Base-by-base conservation (phyloP, 2,113 vertebrate genomes). In the Triplophysa tibetana region DNA sequence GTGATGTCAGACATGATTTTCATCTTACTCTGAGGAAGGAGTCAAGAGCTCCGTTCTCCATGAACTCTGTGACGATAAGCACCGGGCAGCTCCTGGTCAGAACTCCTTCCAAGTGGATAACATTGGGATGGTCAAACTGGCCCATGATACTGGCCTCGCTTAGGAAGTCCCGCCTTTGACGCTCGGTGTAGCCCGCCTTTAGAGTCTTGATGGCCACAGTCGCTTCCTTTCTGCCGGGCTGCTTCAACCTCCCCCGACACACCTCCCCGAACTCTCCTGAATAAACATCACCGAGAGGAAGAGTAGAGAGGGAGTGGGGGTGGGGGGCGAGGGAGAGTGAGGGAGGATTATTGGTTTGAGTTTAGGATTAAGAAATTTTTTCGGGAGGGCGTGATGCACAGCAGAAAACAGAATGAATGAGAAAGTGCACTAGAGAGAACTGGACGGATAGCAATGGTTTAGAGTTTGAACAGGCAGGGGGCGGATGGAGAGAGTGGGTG, bases 121-220 rank as follows among this genome's bases (percentile, higher is more conserved):
- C 98, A 85, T 99, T 99, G 86, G 98, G 98, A 75, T 99, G 98
- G 90, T 99, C 98, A 0, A 99, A 99, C 92, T 99, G 98, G 41
- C 96, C 98, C 98, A 99, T 99, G 91, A 99, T 99, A 78, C 96
- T 98, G 54, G 98, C 96, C 84, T 99, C 98, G 0, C 94, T 97
- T 3, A 99, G 93, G 91, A 99, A 98, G 91, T 99, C 98, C 26
- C 98, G 92, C 84, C 98, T 92, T 90, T 99, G 98, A 21, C 94
- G 90, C 87, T 99, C 98, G 0, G 98, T 98, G 91, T 99, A 99
- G 76, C 97, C 97, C 2, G 96, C 96, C 86, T 99, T 99, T 86
- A 99, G 92, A 0, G 97, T 99, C 90, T 99, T 99, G 79, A 99
- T 99, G 56, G 98, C 98, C 89, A 99, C 98, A 0, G 98, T 96